Percentiles rank a stretch among this genome's conserved stretches.
Conservation (phyloP, 2,888 invertebrate species). For the Aleiodes leptofemur region DNA sequence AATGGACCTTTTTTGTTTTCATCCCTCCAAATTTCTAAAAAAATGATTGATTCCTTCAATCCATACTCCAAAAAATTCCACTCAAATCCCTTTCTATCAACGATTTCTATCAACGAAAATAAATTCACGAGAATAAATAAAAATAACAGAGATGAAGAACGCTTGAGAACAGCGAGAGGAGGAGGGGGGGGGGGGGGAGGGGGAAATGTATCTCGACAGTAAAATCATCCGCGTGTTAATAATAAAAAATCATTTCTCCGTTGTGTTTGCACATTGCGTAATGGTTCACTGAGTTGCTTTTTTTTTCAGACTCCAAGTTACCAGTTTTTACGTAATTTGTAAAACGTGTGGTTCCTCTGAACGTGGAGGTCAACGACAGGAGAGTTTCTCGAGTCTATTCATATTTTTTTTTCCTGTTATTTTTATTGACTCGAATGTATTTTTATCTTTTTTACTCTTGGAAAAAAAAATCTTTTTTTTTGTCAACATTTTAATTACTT, state of each 20-base stretch:
- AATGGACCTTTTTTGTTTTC: too few relatives aligned
- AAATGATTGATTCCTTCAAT: too few relatives aligned
- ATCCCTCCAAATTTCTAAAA: too few relatives aligned
- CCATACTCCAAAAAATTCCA: too few relatives aligned
- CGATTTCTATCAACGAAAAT: neutral
- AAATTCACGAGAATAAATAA: neutral
- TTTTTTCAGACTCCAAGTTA: conserved; percentile 46
- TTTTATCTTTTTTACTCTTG: neutral
- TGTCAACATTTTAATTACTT: neutral
- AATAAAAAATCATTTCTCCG: conserved; percentile 28
- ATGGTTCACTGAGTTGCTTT: conserved; percentile 33
- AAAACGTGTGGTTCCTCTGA: conserved; percentile 11
- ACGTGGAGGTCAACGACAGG: conserved; percentile 36
- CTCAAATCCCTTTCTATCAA: too few relatives aligned
- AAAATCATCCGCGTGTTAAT: conserved; percentile 3
- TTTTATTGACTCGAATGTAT: conserved; percentile 3
- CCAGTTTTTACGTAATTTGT: conserved; percentile 56
- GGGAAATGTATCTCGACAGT: neutral
- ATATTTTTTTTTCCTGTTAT: conserved; percentile 21
- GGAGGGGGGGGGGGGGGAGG: too few relatives aligned
- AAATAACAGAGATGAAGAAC: neutral
- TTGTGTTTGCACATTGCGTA: conserved; percentile 46
- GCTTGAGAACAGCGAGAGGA: neutral
- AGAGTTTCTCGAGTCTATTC: conserved; percentile 24
- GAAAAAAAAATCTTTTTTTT: neutral